Evolutionary conservation across 1,140 invertebrate genomes (phyloP).

Genomic region (Atta texana): DNA sequence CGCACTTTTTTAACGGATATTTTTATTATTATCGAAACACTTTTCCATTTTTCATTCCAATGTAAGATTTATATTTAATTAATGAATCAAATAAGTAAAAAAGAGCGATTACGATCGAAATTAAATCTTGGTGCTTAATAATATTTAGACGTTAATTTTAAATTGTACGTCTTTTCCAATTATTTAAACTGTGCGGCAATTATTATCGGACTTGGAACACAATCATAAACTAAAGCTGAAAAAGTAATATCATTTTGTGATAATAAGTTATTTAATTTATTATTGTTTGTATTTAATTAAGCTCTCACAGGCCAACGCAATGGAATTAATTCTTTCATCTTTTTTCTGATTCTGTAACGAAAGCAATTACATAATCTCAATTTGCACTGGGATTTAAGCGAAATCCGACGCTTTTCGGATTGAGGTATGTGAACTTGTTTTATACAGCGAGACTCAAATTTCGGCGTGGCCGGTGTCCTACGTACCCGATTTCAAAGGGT

Average conservation of each 20-base stretch:
- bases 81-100: too few species aligned
- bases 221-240: too few species aligned
- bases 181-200: too few species aligned
- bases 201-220: too few species aligned
- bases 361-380: slow-evolving; percentile 26
- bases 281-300: slow-evolving; percentile 24
- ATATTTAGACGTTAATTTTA: too few species aligned
- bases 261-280: too few species aligned
- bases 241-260: too few species aligned
- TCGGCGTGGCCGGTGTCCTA: slow-evolving; percentile 29
- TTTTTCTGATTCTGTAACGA: neutral
- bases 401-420: slow-evolving; percentile 24
- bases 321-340: slow-evolving; percentile 28
- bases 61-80: neutral
- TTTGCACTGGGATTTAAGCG: slow-evolving; percentile 10
- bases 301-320: neutral
- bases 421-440: slow-evolving; percentile 19
- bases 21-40: neutral
- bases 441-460: slow-evolving; percentile 54
- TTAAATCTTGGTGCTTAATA: too few species aligned
- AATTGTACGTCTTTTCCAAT: too few species aligned
- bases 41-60: neutral
- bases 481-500: slow-evolving; percentile 57
- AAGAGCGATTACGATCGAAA: too few species aligned
- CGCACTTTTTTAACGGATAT: neutral